Evolutionary conservation across 2,113 vertebrate genomes (phyloP), one percentile per base, ranked within the genome.

Genomic region (Bostrychus sinensis): DNA sequence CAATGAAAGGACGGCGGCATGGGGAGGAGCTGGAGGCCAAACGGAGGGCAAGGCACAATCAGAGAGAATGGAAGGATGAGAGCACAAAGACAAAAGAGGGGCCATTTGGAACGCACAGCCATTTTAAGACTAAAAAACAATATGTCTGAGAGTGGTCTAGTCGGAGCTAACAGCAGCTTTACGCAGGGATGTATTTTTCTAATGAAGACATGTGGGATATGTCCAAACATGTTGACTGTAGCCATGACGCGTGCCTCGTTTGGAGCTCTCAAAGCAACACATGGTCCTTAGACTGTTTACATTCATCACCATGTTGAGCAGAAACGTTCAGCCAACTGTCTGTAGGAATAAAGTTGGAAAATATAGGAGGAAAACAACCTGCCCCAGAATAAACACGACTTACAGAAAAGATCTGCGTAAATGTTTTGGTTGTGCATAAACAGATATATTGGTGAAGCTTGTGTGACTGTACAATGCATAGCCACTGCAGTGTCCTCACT

Each of bases 11-110:
- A 62, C 55, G 64, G 66, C 66, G 56, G 56, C 28, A 54, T 16
- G 20, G 45, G 60, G 51, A 55, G 63, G 67, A 72, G 30, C 1
- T 1, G 16, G 39, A 64, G 19, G 50, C 36, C 68, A 70, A 62
- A 48, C 32, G 48, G 55, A 71, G 50, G 30, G 57, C 39, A 28
- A 23, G 55, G 28, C 19, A 26, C 43, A 66, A 66, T 63, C 53
- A 72, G 37, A 62, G 51, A 38, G 72, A 76, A 65, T 72, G 68
- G 48, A 75, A 73, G 71, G 32, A 13, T 17, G 59, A 67, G 59
- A 36, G 55, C 10, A 30, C 23, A 58, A 25, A 56, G 59, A 72
- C 66, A 70, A 66, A 69, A 56, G 12, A 45, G 36, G 38, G 53
- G 14, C 30, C 19, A 46, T 25, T 62, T 14, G 37, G 61, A 72